Base-by-base conservation (phyloP, 2,113 vertebrate genomes). In the Butorides virescens region DNA sequence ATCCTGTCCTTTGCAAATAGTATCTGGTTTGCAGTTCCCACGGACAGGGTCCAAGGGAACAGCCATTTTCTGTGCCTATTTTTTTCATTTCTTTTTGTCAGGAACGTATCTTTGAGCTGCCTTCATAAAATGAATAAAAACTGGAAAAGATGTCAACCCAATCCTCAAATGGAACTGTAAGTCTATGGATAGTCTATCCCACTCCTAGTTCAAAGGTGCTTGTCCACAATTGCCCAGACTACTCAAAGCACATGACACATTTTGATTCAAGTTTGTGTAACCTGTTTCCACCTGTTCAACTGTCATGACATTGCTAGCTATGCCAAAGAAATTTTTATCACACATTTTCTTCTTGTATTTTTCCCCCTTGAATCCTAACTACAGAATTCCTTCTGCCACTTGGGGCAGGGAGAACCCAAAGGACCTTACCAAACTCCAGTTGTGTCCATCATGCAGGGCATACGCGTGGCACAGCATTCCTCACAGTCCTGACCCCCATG, bases 181-280 rank as follows among this genome's bases (percentile, higher is more conserved):
- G 10, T 7, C 7, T 27, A 25, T 62, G 49, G 13, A n/a, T 22
- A 66, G 76, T 34, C 39, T 53, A 61, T 7, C 5, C 13, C 30
- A 11, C 7, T 55, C 7, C 29, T n/a, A 6, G 9, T 61, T 67
- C 11, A 27, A 47, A 71, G 30, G 14, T 23, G 5, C 5, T 50
- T 34, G 23, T 49, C 20, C 58, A 67, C 10, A 66, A 29, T 39
- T 62, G 18, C 7, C 19, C 37, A 42, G 8, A 7, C 22, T 52
- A 4, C 15, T 62, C 7, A 63, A 68, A 86, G 68, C 1, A 1
- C 1, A 1, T 5, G 15, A 25, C 11, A 56, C 7, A 4, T 63
- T 81, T 68, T 29, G 5, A 46, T 67, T 50, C 1, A 3, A 46
- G 27, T 46, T 58, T 65, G 8, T 20, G 72, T 50, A 61, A 50